phyloP scores from a whole-genome alignment of 2,888 invertebrate species.

The Dioctria rufipes region DNA sequence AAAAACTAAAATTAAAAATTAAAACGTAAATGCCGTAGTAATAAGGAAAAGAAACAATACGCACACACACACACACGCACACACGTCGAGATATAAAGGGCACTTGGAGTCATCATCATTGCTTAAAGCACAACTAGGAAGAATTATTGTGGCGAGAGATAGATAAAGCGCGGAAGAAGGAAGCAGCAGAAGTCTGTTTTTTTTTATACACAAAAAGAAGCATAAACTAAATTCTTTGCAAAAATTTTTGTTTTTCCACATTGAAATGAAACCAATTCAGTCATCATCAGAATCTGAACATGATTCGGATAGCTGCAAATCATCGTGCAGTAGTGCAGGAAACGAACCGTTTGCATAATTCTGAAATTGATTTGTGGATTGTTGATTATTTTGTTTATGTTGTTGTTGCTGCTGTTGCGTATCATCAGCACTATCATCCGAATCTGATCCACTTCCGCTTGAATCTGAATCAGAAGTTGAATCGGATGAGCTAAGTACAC shows the following conservation, averaged over 20 bases:
- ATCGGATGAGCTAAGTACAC: constrained; percentile 68
- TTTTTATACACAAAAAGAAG: constrained; percentile 45
- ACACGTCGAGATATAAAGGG: background rate
- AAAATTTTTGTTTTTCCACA: constrained; percentile 62
- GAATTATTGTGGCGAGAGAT: constrained; percentile 2
- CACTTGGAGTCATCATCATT: constrained; percentile 20
- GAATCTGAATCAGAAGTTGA: constrained; percentile 70
- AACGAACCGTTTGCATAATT: constrained; percentile 69
- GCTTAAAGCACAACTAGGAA: constrained; percentile 45
- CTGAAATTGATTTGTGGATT: constrained; percentile 56
- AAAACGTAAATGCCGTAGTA: no score
- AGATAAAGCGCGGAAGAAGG: constrained; percentile 25
- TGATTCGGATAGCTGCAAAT: constrained; percentile 89
- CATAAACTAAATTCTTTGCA: constrained; percentile 44
- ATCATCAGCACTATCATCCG: constrained; percentile 63
- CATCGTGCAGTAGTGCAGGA: constrained; percentile 83
- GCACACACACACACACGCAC: no score
- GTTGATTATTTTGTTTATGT: constrained; percentile 56
- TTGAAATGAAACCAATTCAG: constrained; percentile 41
- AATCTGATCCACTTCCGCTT: constrained; percentile 70
- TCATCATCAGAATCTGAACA: constrained; percentile 82
- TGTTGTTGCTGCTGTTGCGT: background rate
- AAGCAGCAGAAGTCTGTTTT: constrained; percentile 16
- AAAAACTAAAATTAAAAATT: no score
- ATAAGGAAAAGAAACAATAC: no score